Percentiles rank a stretch among this genome's conserved stretches.
Conservation (phyloP, 2,888 invertebrate genomes). For the Polydrusus cervinus region DNA sequence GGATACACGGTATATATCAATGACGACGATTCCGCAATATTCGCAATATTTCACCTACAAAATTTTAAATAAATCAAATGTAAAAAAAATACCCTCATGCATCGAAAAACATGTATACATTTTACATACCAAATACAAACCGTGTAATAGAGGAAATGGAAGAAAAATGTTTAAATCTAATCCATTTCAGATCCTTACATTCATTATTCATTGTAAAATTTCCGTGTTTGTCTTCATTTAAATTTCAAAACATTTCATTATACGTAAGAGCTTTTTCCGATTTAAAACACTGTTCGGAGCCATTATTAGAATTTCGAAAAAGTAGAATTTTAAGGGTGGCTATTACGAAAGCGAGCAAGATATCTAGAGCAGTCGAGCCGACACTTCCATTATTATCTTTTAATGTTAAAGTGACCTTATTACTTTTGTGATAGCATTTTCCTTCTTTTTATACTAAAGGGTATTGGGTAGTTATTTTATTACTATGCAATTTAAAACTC, state of each 20-base stretch:
- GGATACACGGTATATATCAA: too few relatives aligned
- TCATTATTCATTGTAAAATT: constrained; percentile 49
- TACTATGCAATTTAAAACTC: too few relatives aligned
- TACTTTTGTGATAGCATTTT: too few relatives aligned
- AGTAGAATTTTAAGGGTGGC: constrained; percentile 33
- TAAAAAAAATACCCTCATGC: too few relatives aligned
- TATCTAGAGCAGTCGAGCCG: background rate
- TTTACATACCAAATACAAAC: background rate
- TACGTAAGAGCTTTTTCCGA: constrained; percentile 67
- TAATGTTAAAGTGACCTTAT: background rate
- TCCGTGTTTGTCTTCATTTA: constrained; percentile 61
- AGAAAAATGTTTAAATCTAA: constrained; percentile 41
- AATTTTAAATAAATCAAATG: too few relatives aligned
- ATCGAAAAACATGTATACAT: background rate
- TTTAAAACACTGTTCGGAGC: constrained; percentile 55
- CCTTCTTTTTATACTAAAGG: too few relatives aligned
- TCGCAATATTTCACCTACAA: too few relatives aligned
- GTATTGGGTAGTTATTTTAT: too few relatives aligned
- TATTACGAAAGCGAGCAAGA: constrained; percentile 28
- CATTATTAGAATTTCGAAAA: constrained; percentile 28
- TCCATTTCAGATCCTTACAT: constrained; percentile 43
- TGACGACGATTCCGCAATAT: too few relatives aligned
- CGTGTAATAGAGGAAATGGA: constrained; percentile 25
- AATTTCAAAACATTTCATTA: constrained; percentile 71
- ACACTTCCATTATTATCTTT: background rate